Evolutionary conservation across 2,113 vertebrate genomes (phyloP).

Genomic region (Hemiscyllium ocellatum): DNA sequence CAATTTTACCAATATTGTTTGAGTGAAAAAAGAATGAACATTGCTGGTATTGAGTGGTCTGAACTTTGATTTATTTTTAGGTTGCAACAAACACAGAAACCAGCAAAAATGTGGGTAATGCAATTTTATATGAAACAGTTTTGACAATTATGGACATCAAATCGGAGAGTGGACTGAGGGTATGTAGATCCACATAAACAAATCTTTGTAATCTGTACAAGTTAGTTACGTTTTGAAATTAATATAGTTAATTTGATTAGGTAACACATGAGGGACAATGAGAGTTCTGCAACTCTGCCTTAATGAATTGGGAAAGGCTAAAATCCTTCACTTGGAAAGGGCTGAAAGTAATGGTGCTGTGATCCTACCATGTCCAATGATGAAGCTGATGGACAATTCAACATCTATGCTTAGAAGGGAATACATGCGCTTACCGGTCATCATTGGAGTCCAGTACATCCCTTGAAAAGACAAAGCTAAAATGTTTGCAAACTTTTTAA

Average conservation of each 20-base stretch:
- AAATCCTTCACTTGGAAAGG: background rate
- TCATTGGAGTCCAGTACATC: background rate
- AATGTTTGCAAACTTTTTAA: background rate
- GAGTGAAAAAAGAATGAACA: background rate
- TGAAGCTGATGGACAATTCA: background rate
- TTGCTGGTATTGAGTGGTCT: background rate
- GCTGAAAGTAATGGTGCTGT: background rate
- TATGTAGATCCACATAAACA: conserved; percentile 55
- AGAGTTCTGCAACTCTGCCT: background rate
- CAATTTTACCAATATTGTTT: background rate
- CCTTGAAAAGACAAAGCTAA: background rate
- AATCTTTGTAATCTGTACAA: background rate
- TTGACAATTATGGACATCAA: conserved; percentile 99
- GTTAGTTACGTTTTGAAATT: background rate
- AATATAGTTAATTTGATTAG: background rate
- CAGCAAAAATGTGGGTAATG: conserved; percentile 99
- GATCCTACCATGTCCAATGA: background rate
- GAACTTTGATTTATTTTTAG: conserved; percentile 51
- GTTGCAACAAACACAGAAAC: conserved; percentile 99
- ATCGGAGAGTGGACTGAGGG: conserved; percentile 93
- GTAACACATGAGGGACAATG: background rate
- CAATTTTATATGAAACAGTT: conserved; percentile 97
- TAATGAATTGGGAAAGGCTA: background rate
- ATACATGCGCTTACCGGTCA: background rate
- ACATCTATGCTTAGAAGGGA: no score